Evolutionary conservation across 2,888 invertebrate genomes (phyloP).

Genomic region (Campoplex capitator): DNA sequence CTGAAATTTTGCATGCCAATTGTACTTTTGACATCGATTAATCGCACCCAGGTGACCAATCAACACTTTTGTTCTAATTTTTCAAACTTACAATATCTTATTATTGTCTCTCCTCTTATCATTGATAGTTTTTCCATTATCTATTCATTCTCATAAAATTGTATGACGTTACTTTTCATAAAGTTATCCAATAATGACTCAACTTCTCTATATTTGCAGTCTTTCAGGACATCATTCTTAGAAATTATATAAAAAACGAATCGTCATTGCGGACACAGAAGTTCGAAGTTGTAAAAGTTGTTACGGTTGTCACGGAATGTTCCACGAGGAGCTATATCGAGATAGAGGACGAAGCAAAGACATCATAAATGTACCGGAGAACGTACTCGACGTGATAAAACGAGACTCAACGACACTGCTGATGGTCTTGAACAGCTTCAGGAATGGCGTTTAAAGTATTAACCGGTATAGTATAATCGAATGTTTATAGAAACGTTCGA

Average conservation of each 20-base stretch:
- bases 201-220: background rate
- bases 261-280: conserved; percentile 12
- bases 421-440: conserved; percentile 29
- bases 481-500: conserved; percentile 31
- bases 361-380: conserved; percentile 4
- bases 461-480: conserved; percentile 12
- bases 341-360: conserved; percentile 23
- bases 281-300: conserved; percentile 21
- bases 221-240: background rate
- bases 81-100: background rate
- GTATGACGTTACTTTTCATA: background rate
- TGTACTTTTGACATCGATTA: background rate
- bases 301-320: conserved; percentile 14
- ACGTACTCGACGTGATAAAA: conserved; percentile 24
- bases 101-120: too few species aligned
- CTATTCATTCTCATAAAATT: background rate
- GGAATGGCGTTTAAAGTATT: conserved; percentile 39
- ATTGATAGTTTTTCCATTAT: too few species aligned
- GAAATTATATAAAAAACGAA: background rate
- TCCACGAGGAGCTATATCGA: background rate
- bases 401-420: conserved; percentile 37
- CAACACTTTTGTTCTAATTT: background rate
- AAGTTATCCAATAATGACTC: background rate
- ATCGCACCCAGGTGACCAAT: conserved; percentile 25
- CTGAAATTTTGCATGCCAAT: conserved; percentile 25